Evolutionary conservation across 2,113 vertebrate species (phyloP).

Genomic region (Apodemus speciosus): DNA sequence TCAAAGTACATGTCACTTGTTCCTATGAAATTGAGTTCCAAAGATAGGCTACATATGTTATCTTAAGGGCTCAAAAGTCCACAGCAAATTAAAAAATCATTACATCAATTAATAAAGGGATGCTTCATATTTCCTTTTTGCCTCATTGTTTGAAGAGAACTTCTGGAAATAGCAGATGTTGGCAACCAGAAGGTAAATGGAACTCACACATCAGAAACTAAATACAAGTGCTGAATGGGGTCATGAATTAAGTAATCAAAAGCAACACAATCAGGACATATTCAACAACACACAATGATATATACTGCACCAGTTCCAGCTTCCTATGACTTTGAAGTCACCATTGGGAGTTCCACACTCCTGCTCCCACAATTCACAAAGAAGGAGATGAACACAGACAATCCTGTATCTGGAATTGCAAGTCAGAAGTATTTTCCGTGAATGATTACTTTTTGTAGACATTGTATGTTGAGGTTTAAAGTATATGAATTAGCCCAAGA

Average conservation of each 20-base stretch:
- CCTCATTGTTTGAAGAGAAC: background rate
- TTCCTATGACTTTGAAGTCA: background rate
- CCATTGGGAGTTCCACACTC: too few relatives aligned
- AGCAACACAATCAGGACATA: too few relatives aligned
- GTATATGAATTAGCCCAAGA: background rate
- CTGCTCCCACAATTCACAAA: background rate
- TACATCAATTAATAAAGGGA: background rate
- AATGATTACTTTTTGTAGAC: background rate
- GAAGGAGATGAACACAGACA: background rate
- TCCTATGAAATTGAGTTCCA: too few relatives aligned
- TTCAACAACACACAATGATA: background rate
- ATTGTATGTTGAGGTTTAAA: background rate
- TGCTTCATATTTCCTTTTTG: background rate
- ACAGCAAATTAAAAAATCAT: background rate
- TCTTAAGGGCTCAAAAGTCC: background rate
- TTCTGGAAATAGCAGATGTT: background rate
- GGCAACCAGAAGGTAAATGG: background rate
- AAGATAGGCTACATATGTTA: too few relatives aligned
- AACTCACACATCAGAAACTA: background rate
- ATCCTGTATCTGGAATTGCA: background rate
- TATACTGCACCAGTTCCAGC: too few relatives aligned
- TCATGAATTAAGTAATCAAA: background rate
- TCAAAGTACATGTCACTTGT: too few relatives aligned
- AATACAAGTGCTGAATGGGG: background rate
- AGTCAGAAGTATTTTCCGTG: background rate